Evolutionary conservation across 2,113 vertebrate species (phyloP).

Genomic region (Vicugna pacos): DNA sequence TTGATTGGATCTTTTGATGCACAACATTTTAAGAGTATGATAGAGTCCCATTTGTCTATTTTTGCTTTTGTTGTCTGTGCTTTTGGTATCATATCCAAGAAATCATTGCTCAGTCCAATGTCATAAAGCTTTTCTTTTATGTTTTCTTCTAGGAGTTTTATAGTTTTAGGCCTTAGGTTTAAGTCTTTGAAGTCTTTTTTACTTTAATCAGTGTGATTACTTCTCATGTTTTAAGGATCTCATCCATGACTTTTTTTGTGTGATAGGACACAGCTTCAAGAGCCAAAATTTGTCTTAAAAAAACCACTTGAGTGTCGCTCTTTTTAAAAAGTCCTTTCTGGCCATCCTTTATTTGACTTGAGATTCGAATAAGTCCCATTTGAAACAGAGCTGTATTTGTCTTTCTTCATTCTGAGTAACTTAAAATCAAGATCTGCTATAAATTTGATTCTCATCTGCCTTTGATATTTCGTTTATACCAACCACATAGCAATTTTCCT

Average conservation of each 20-base stretch:
- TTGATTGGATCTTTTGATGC: background rate
- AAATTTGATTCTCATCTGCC: background rate
- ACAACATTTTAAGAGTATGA: background rate
- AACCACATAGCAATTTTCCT: background rate
- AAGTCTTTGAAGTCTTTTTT: constrained; percentile 8
- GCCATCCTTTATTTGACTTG: constrained; percentile 35
- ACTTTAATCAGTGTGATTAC: background rate
- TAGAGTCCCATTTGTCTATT: background rate
- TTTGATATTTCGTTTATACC: constrained; percentile 28
- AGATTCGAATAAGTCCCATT: background rate
- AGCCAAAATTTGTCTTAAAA: background rate
- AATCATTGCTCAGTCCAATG: background rate
- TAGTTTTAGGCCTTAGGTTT: background rate
- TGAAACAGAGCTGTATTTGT: background rate
- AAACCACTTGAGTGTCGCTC: background rate
- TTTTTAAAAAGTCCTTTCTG: background rate
- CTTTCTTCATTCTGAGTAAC: background rate
- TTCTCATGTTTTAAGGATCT: background rate
- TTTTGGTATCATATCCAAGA: background rate
- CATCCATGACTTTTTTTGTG: background rate
- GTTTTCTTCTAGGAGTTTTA: constrained; percentile 30
- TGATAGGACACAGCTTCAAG: background rate
- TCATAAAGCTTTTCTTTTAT: background rate
- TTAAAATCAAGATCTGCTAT: background rate
- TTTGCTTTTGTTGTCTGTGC: background rate